phyloP scores from a whole-genome alignment of 2,113 vertebrate genomes.

The Microcebus jonahi region DNA sequence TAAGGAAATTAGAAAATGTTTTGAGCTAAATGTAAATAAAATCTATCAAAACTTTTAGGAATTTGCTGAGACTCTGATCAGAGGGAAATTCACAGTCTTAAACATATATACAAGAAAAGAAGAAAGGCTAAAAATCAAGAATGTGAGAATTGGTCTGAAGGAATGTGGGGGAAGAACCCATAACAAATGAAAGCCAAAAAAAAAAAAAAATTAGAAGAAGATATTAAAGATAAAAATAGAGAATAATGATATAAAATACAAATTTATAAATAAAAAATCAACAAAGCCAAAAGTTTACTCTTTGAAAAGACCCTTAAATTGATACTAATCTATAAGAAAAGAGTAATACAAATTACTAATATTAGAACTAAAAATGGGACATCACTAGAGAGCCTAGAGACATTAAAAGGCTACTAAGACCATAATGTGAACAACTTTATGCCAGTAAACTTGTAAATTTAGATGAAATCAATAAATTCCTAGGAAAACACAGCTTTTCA shows the following conservation, averaged over 20 bases:
- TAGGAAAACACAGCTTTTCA: neutral
- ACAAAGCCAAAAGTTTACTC: neutral
- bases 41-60: neutral
- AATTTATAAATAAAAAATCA: neutral
- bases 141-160: neutral
- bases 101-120: neutral
- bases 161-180: neutral
- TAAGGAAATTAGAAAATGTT: neutral
- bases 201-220: neutral
- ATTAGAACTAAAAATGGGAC: neutral
- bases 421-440: neutral
- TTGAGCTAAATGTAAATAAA: conserved; percentile 6
- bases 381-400: neutral
- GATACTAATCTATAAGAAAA: neutral
- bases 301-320: neutral
- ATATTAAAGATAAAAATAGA: neutral
- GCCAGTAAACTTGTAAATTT: neutral
- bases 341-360: neutral
- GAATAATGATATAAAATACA: neutral
- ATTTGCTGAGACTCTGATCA: neutral
- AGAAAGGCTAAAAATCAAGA: neutral
- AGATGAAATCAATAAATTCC: neutral
- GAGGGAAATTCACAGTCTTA: neutral
- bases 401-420: neutral
- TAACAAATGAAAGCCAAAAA: neutral